Conservation (phyloP, 2,113 vertebrate genomes). For the Erpornis zantholeuca region DNA sequence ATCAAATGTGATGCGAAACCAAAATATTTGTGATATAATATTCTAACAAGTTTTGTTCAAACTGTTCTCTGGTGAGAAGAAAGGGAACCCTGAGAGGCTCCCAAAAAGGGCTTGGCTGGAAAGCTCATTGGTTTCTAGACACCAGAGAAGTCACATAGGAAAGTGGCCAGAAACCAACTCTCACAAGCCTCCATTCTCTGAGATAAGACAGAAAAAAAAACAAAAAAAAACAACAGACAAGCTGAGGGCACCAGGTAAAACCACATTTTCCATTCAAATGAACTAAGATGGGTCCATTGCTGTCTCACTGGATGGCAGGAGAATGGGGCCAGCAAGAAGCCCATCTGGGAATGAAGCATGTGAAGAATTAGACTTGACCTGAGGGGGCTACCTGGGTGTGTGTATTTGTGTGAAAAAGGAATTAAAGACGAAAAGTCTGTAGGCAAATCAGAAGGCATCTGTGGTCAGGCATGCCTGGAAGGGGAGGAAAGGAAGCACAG, state of each 20-base stretch:
- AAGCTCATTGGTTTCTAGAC: background rate
- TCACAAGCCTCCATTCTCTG: background rate
- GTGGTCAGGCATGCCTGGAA: background rate
- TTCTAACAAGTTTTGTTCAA: background rate
- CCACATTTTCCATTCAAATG: background rate
- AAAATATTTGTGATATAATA: accelerated
- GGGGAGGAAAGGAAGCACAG: background rate
- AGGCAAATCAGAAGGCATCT: background rate
- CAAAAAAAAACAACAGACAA: background rate
- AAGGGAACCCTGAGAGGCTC: background rate
- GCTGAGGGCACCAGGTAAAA: background rate
- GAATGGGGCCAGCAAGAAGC: background rate
- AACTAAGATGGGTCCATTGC: background rate
- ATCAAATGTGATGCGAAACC: background rate
- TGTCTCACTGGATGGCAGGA: background rate
- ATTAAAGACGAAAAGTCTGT: background rate
- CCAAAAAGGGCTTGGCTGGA: background rate
- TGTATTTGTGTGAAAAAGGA: background rate
- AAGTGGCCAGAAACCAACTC: background rate
- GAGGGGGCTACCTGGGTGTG: background rate
- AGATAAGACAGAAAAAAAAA: background rate
- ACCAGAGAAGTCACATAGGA: background rate
- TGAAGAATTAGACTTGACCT: background rate
- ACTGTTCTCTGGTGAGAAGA: background rate
- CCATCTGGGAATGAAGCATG: background rate